phyloP scores from a whole-genome alignment of 2,888 invertebrate genomes.

The Hypena proboscidalis region DNA sequence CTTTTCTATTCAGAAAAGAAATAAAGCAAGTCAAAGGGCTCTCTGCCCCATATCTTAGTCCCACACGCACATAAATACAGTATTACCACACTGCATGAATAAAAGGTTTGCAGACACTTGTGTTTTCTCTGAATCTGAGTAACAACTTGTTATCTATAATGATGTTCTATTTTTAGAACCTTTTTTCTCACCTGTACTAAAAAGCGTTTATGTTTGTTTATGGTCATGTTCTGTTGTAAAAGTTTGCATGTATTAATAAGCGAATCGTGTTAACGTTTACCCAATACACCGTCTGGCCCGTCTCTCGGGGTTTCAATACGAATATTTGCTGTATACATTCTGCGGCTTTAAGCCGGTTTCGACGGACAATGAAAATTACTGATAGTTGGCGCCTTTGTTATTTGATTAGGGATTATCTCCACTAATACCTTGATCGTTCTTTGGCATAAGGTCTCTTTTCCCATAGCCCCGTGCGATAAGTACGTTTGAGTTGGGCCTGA shows the following conservation, averaged over 20 bases:
- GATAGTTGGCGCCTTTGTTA: conserved; percentile 33
- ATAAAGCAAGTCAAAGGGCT: conserved; percentile 33
- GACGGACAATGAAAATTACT: conserved; percentile 36
- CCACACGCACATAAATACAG: conserved; percentile 34
- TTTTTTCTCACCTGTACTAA: neutral
- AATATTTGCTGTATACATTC: conserved; percentile 35
- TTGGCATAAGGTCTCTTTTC: conserved; percentile 47
- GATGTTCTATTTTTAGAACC: conserved; percentile 27
- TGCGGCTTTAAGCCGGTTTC: conserved; percentile 40
- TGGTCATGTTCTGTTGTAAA: conserved; percentile 25
- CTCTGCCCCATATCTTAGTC: conserved; percentile 29
- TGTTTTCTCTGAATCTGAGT: conserved; percentile 7
- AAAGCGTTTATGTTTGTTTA: conserved; percentile 24
- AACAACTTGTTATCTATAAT: conserved; percentile 28
- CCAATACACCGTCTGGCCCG: conserved; percentile 31
- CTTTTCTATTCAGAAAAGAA: conserved; percentile 37
- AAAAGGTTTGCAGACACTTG: conserved; percentile 11
- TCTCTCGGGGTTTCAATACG: conserved; percentile 44
- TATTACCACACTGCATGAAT: conserved; percentile 29
- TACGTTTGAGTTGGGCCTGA: conserved; percentile 72
- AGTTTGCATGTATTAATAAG: conserved; percentile 40
- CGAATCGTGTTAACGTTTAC: conserved; percentile 37
- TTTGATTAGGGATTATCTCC: conserved; percentile 44
- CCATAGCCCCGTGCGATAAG: conserved; percentile 77
- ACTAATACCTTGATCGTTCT: conserved; percentile 49